Percentiles rank a stretch among this genome's conserved stretches.
Evolutionary conservation across 2,113 vertebrate species (phyloP).

Genomic region (Acrocephalus kingi): DNA sequence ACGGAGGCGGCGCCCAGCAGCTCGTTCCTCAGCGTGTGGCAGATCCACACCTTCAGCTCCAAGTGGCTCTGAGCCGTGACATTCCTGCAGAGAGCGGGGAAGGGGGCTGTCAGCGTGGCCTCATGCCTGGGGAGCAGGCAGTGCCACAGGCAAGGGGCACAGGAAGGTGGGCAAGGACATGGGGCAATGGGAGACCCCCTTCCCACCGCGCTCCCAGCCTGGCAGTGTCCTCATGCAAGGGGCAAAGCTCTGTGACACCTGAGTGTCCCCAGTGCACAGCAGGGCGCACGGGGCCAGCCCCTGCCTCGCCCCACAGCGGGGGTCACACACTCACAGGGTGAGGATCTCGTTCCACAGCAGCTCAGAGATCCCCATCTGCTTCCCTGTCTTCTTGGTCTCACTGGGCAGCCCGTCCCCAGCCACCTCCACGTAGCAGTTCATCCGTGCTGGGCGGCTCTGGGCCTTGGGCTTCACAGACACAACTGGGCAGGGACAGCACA

Average conservation of each 20-base stretch:
- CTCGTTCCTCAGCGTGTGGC: slow-evolving; percentile 92
- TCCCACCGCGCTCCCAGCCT: not conserved
- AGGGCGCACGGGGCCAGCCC: rapidly evolving
- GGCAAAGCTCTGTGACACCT: not conserved
- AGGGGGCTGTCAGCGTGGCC: rapidly evolving
- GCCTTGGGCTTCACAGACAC: slow-evolving; percentile 90
- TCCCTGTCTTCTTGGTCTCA: slow-evolving; percentile 93
- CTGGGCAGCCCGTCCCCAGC: slow-evolving; percentile 85
- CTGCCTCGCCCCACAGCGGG: not conserved
- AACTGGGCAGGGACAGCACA: slow-evolving; percentile 68
- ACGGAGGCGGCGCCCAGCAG: slow-evolving; percentile 88
- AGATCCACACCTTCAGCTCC: slow-evolving; percentile 95
- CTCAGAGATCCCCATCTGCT: slow-evolving; percentile 88
- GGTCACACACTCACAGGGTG: slow-evolving; percentile 76
- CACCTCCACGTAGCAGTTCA: slow-evolving; percentile 93
- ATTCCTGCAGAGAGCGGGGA: slow-evolving; percentile 74
- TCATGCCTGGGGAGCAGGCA: rapidly evolving
- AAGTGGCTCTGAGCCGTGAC: slow-evolving; percentile 91
- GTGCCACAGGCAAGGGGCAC: not conserved
- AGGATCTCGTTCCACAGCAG: slow-evolving; percentile 95
- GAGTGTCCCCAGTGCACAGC: not conserved
- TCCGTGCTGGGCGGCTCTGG: slow-evolving; percentile 80
- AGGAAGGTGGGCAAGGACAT: not conserved
- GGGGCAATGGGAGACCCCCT: not conserved
- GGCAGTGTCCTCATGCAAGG: rapidly evolving